Conservation (phyloP, 2,888 invertebrate species). For the Malthinus flaveolus region DNA sequence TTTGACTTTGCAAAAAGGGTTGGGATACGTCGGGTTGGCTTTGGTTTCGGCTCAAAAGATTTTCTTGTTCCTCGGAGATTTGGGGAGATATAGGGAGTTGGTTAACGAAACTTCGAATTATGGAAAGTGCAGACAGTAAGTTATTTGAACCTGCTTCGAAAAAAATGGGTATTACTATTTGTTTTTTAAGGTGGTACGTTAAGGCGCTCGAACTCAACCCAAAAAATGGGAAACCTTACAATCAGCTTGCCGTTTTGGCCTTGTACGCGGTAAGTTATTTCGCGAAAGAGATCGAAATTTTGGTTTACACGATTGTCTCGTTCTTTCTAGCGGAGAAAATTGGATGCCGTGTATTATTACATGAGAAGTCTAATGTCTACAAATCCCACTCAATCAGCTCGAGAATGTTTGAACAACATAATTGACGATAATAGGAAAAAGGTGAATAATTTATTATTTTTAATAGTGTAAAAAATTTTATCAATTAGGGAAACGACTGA, state of each 20-base stretch:
- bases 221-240: slow-evolving; percentile 93
- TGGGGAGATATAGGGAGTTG: slow-evolving; percentile 88
- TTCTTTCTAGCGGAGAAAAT: slow-evolving; percentile 78
- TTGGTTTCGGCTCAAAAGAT: slow-evolving; percentile 86
- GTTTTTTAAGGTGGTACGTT: slow-evolving; percentile 74
- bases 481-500: neutral
- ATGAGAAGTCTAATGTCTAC: slow-evolving; percentile 94
- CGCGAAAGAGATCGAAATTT: no score
- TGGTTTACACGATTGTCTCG: slow-evolving; percentile 16
- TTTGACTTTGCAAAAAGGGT: slow-evolving; percentile 63
- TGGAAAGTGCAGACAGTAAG: slow-evolving; percentile 73
- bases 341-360: slow-evolving; percentile 96
- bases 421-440: slow-evolving; percentile 94
- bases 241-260: slow-evolving; percentile 90
- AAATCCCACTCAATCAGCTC: slow-evolving; percentile 90
- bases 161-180: no score
- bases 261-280: slow-evolving; percentile 71
- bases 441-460: slow-evolving; percentile 55
- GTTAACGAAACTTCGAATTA: slow-evolving; percentile 80
- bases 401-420: slow-evolving; percentile 82
- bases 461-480: neutral
- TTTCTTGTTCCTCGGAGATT: slow-evolving; percentile 87
- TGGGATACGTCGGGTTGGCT: slow-evolving; percentile 72
- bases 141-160: slow-evolving; percentile 39
- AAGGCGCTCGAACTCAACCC: slow-evolving; percentile 93